phyloP scores from a whole-genome alignment of 2,797 vertebrate species.

The Spea hammondii region DNA sequence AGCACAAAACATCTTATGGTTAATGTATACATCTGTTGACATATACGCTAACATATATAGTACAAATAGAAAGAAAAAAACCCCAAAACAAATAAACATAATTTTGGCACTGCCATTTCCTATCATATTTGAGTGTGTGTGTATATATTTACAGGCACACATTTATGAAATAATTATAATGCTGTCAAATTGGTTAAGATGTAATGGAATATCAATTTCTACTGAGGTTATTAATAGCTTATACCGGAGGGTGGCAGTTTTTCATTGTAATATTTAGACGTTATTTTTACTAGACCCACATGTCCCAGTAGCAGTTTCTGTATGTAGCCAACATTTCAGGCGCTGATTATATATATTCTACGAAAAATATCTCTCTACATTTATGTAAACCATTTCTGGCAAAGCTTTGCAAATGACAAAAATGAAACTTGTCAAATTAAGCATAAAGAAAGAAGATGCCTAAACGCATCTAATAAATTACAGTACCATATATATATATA shows the following conservation, averaged over 20 bases:
- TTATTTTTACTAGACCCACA: slow-evolving; percentile 12
- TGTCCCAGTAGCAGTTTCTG: neutral
- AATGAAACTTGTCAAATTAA: neutral
- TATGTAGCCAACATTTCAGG: neutral
- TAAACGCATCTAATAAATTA: slow-evolving; percentile 13
- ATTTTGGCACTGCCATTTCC: too few relatives aligned
- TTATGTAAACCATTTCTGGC: neutral
- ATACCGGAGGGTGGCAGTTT: slow-evolving; percentile 41
- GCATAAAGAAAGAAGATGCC: neutral
- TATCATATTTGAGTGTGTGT: too few relatives aligned
- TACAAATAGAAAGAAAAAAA: too few relatives aligned
- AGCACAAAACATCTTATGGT: too few relatives aligned
- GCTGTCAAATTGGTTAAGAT: too few relatives aligned
- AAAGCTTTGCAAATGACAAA: slow-evolving; percentile 2
- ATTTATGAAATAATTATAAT: too few relatives aligned
- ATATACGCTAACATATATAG: too few relatives aligned
- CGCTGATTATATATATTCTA: neutral
- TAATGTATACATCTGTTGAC: too few relatives aligned
- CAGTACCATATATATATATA: neutral
- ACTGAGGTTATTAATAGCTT: too few relatives aligned
- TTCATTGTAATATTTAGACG: slow-evolving; percentile 12
- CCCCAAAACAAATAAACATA: too few relatives aligned
- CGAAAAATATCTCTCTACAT: neutral
- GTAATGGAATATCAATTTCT: too few relatives aligned
- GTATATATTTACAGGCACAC: too few relatives aligned